Base-by-base conservation (phyloP, 2,797 vertebrate species). In the Ceyx erithaca region DNA sequence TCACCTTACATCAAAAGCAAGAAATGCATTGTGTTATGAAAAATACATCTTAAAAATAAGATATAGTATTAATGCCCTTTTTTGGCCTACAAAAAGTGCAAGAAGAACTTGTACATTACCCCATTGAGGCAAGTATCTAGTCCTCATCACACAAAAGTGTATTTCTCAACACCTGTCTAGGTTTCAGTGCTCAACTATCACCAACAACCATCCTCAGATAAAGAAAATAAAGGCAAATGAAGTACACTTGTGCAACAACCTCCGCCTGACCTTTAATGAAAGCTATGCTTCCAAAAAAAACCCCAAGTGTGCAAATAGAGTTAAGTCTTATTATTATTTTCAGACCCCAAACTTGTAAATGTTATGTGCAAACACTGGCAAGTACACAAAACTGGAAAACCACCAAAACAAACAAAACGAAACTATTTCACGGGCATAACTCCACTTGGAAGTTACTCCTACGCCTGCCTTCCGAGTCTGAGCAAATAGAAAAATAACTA, bases 11-110 rank as follows among this genome's bases (percentile, higher is more conserved):
- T 16, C 15, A 58, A 35, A 20, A 43, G 46, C 69, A 66, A 49
- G 26, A 18, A 62, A 62, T 1, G 2, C 5, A 14, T 21, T 22
- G 10, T 2, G 1, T 21, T 41, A 46, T 1, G 7, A 68, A 57
- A 89, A 85, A 61, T 1, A 45, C 3, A 33, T 1, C 28, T 26
- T 43, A 25, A 73, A 64, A 64, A 54, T 2, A 9, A 7, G 12
- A 23, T 49, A 46, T 21, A 69, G 8, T 19, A 57, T 33, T 69
- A 48, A 49, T 2, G 0, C 5, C 21, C 4, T 30, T 35, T n/a
- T 84, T 26, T 12, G 6, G 6, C n/a, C 12, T 58, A 23, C 62
- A 25, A 51, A 4, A 79, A 81, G 12, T 4, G 5, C 12, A 55
- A 9, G 12, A 55, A 57, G 3, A 51, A 19, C 12, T 71, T 73